Evolutionary conservation across 2,888 invertebrate genomes (phyloP).

Genomic region (Erpobdella octoculata): DNA sequence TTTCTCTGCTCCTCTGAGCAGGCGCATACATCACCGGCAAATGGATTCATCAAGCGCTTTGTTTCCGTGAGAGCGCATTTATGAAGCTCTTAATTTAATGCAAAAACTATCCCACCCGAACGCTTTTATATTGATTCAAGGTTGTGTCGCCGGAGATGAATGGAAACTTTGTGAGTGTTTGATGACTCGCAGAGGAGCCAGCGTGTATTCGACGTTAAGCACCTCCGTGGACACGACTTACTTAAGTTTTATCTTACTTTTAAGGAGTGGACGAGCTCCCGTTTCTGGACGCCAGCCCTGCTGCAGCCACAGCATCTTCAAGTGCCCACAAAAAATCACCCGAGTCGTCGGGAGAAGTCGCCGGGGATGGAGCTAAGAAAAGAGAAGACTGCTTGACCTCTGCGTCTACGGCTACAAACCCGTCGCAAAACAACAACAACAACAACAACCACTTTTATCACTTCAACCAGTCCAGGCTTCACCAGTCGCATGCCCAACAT

Average conservation of each 20-base stretch:
- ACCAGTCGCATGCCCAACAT: not conserved
- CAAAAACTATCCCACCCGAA: no score
- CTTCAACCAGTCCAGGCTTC: not conserved
- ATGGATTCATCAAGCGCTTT: slow-evolving; percentile 9
- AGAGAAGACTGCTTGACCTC: not conserved
- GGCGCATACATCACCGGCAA: slow-evolving; percentile 5
- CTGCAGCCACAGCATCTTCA: no score
- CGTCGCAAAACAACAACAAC: not conserved
- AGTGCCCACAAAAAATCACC: no score
- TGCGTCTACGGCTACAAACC: not conserved
- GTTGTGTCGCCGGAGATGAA: no score
- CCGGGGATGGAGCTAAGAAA: not conserved
- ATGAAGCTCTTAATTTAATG: slow-evolving; percentile 3
- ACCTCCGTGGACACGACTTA: no score
- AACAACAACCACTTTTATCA: not conserved
- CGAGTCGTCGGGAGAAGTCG: not conserved
- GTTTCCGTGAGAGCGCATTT: slow-evolving; percentile 6
- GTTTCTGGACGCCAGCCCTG: no score
- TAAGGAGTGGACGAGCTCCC: no score
- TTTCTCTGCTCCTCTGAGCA: not conserved
- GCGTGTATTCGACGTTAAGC: no score
- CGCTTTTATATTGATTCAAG: no score
- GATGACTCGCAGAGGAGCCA: no score
- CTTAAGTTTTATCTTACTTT: no score
- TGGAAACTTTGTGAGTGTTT: no score